Evolutionary conservation across 2,797 vertebrate genomes (phyloP).

Genomic region (Lophotriccus pileatus): DNA sequence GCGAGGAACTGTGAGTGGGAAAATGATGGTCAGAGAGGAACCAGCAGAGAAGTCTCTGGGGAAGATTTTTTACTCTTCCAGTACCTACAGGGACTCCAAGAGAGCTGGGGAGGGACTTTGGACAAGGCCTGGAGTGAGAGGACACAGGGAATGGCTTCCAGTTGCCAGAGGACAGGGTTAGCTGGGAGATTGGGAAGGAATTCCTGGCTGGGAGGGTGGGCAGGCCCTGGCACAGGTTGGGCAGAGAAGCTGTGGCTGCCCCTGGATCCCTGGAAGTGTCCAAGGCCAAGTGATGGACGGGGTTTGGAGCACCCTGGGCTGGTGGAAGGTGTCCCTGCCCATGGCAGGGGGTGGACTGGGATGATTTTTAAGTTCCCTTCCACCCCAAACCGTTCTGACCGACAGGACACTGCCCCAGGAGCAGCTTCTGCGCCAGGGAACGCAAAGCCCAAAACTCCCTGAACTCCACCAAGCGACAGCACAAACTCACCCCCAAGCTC

Average conservation of each 20-base stretch:
- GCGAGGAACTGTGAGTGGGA: not conserved
- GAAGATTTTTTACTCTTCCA: not conserved
- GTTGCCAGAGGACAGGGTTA: not conserved
- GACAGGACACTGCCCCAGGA: not conserved
- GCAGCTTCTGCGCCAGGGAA: not conserved
- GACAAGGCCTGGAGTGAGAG: not conserved
- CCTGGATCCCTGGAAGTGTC: not conserved
- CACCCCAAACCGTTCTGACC: not conserved
- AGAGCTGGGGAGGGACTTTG: not conserved
- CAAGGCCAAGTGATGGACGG: rapidly evolving
- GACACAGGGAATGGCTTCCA: not conserved
- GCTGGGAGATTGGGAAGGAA: not conserved
- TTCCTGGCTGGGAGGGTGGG: rapidly evolving
- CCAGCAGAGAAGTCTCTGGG: not conserved
- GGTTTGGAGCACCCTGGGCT: rapidly evolving
- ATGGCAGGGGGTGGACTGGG: rapidly evolving
- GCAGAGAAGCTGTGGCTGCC: not conserved
- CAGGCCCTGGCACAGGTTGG: not conserved
- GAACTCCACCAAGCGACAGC: rapidly evolving
- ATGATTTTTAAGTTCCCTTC: not conserved
- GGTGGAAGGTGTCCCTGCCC: not conserved
- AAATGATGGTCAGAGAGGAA: not conserved
- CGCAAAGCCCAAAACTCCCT: rapidly evolving
- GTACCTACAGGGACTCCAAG: not conserved
- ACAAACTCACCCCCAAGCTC: not conserved